Conservation (phyloP, 2,888 invertebrate species). For the Tuta absoluta region DNA sequence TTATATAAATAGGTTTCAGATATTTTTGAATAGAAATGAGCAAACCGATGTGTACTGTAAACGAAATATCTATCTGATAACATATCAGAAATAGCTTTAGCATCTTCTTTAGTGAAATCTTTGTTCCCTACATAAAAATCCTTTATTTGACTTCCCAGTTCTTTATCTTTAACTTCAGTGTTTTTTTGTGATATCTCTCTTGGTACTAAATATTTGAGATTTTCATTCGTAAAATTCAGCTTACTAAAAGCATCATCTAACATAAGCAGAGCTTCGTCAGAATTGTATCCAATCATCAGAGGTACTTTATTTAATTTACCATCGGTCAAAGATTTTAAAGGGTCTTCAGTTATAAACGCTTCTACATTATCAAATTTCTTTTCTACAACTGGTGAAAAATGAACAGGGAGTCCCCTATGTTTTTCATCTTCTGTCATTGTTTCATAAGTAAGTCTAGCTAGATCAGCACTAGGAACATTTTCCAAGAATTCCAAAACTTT, state of each 20-base stretch:
- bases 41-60: conserved; percentile 37
- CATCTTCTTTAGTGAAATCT: conserved; percentile 24
- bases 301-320: conserved; percentile 45
- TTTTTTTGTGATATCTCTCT: conserved; percentile 40
- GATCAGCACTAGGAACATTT: conserved; percentile 37
- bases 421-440: conserved; percentile 43
- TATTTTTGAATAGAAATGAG: conserved; percentile 32
- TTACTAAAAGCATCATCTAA: conserved; percentile 37
- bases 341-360: conserved; percentile 45
- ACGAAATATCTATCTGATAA: conserved; percentile 37
- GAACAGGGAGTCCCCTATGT: conserved; percentile 43
- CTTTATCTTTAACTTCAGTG: conserved; percentile 32
- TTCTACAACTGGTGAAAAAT: conserved; percentile 52
- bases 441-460: conserved; percentile 41
- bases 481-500: conserved; percentile 42
- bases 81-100: conserved; percentile 25
- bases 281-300: conserved; percentile 48
- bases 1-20: conserved; percentile 40
- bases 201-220: conserved; percentile 43
- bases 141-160: conserved; percentile 41
- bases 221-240: conserved; percentile 40
- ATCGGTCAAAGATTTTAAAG: conserved; percentile 40
- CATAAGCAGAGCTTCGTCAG: conserved; percentile 45
- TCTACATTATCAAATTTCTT: conserved; percentile 43
- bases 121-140: conserved; percentile 42